phyloP scores from a whole-genome alignment of 2,888 invertebrate species.

The Perizoma flavofasciatum region DNA sequence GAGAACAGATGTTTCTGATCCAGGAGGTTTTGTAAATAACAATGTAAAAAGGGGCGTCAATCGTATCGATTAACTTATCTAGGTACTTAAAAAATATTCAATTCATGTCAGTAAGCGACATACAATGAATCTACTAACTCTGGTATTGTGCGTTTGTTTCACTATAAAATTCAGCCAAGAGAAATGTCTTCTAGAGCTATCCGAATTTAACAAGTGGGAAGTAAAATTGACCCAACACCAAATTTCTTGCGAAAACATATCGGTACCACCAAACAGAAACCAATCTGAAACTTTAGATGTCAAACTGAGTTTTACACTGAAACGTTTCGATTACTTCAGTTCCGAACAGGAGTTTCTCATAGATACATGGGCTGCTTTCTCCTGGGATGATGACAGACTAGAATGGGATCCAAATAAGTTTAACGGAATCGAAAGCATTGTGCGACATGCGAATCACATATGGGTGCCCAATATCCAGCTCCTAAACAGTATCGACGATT shows the following conservation, averaged over 20 bases:
- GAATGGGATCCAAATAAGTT: slow-evolving; percentile 13
- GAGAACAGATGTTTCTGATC: too few species aligned
- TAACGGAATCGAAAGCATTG: slow-evolving; percentile 1
- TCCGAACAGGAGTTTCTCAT: slow-evolving; percentile 4
- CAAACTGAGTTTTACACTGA: not conserved
- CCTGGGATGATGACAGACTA: slow-evolving; percentile 10
- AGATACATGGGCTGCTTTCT: not conserved
- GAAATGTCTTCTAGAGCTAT: slow-evolving; percentile 1
- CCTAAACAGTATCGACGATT: not conserved
- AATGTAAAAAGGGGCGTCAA: slow-evolving; percentile 11
- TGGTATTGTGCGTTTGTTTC: not conserved
- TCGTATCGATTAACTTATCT: not conserved
- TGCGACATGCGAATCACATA: not conserved
- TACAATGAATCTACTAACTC: slow-evolving; percentile 7
- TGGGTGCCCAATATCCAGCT: slow-evolving; percentile 1
- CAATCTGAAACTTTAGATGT: slow-evolving; percentile 7
- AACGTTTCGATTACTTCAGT: slow-evolving; percentile 5
- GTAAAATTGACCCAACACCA: slow-evolving; percentile 2
- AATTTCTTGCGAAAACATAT: not conserved
- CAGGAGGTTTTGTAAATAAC: not conserved
- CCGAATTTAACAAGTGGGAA: slow-evolving; percentile 3
- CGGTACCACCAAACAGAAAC: not conserved
- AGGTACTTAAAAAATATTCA: not conserved
- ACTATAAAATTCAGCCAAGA: not conserved
- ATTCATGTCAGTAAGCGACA: slow-evolving; percentile 3